phyloP scores from a whole-genome alignment of 2,888 invertebrate genomes.

The Branchellion lobata region DNA sequence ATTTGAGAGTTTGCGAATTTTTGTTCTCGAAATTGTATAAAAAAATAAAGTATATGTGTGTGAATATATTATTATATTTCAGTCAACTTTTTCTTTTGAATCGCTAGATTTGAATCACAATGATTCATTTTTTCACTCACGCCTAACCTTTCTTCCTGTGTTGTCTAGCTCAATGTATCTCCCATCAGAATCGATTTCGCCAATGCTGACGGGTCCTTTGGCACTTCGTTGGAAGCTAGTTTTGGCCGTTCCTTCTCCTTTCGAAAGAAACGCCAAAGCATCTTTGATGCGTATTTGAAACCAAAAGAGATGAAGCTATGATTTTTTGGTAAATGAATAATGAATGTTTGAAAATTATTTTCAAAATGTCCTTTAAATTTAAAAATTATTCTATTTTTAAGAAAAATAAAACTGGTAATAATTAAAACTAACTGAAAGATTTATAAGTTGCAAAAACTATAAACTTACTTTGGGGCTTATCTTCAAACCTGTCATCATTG shows the following conservation, averaged over 20 bases:
- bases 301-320: background rate
- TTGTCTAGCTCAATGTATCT: slow-evolving; percentile 64
- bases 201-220: slow-evolving; percentile 45
- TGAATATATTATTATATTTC: too few species aligned
- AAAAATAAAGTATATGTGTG: too few species aligned
- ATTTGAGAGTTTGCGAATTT: too few species aligned
- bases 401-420: too few species aligned
- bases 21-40: too few species aligned
- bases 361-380: too few species aligned
- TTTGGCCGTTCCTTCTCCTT: slow-evolving; percentile 65
- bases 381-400: too few species aligned
- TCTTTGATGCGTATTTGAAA: slow-evolving; percentile 17
- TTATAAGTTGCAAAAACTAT: too few species aligned
- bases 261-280: slow-evolving; percentile 54
- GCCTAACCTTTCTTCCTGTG: slow-evolving; percentile 61
- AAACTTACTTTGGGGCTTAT: background rate
- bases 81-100: too few species aligned
- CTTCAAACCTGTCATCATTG: background rate
- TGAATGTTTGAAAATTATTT: background rate
- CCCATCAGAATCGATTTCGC: slow-evolving; percentile 63
- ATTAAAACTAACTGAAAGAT: too few species aligned
- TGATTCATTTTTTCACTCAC: too few species aligned
- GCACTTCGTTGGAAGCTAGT: slow-evolving; percentile 63
- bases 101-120: too few species aligned
- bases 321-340: slow-evolving; percentile 8